phyloP scores from a whole-genome alignment of 2,888 invertebrate genomes.

The Megalurothrips usitatus region DNA sequence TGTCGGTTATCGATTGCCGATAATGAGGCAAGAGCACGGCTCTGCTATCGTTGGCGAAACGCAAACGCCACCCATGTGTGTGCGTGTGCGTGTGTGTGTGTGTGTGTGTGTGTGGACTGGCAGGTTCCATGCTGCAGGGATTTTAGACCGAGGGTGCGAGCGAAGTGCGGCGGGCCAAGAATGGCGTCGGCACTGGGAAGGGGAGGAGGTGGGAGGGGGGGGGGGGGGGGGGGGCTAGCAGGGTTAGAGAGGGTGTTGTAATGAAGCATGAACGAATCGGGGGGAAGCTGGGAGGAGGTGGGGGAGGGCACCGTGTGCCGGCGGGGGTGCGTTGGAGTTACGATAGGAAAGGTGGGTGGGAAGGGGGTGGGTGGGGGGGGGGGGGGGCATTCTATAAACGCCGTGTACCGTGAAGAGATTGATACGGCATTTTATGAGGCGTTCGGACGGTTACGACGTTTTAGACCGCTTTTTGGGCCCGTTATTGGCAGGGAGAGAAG shows the following conservation, averaged over 20 bases:
- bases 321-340: neutral
- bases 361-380: neutral
- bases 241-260: neutral
- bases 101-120: slow-evolving; percentile 4
- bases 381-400: slow-evolving; percentile 17
- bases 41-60: slow-evolving; percentile 1
- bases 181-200: no score
- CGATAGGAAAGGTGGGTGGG: neutral
- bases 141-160: neutral
- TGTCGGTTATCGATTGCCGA: slow-evolving; percentile 11
- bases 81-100: no score
- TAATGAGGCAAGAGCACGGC: neutral
- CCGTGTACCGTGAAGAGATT: slow-evolving; percentile 24
- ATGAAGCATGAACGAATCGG: slow-evolving; percentile 5
- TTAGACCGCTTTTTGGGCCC: neutral
- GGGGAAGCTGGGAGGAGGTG: neutral
- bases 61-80: neutral
- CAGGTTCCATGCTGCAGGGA: neutral
- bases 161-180: neutral
- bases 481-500: neutral
- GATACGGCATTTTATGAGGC: slow-evolving; percentile 17
- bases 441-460: slow-evolving; percentile 1
- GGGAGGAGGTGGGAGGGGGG: neutral
- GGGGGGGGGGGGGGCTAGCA: neutral
- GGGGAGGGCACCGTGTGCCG: neutral